Base-by-base conservation (phyloP, 2,113 vertebrate species). In the Megaceryle torquata region DNA sequence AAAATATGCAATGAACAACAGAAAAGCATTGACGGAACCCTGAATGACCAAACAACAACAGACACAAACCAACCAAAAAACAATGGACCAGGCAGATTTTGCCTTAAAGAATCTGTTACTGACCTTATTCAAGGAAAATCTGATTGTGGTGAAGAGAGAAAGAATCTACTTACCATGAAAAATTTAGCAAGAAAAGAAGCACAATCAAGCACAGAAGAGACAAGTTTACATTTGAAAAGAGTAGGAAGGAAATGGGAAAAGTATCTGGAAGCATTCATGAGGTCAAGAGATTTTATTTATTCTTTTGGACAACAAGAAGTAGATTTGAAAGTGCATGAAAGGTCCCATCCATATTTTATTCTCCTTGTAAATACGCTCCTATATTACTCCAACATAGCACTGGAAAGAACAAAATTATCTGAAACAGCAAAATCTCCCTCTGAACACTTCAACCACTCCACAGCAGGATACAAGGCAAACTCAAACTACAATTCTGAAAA, bases 191-290 rank as follows among this genome's bases (percentile, higher is more conserved):
- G 39, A 90, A 87, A 26, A 84, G 44, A 54, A 69, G 67, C 3
- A 87, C 88, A 67, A 65, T 53, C 35, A 84, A 39, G 37, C 39
- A 56, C 24, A 71, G 9, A 81, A 76, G 29, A 53, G 26, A 21
- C 41, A 67, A 29, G 37, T 76, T 89, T 86, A 89, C 26, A 4
- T 85, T 59, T 88, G 59, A 95, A 95, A 78, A n/a, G 33, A 63
- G 37, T 77, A 88, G 70, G 61, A 95, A 95, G 89, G 76, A 95
- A 91, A 81, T 39, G 53, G 19, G 46, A 75, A 93, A 90, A 74
- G n/a, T 86, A 89, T 28, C 56, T 93, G 86, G 70, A 94, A 86
- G 61, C 37, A 82, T 50, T 79, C 35, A 39, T 67, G 51, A 48
- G 22, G 59, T 76, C 86, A 88, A 89, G 37, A 65, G 44, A 90